These are phyloP conservation scores for Hyposmocoma kahamanoa DNA, from an alignment of 1,140 invertebrate genomes.

Conservation along the genomic window DNA sequence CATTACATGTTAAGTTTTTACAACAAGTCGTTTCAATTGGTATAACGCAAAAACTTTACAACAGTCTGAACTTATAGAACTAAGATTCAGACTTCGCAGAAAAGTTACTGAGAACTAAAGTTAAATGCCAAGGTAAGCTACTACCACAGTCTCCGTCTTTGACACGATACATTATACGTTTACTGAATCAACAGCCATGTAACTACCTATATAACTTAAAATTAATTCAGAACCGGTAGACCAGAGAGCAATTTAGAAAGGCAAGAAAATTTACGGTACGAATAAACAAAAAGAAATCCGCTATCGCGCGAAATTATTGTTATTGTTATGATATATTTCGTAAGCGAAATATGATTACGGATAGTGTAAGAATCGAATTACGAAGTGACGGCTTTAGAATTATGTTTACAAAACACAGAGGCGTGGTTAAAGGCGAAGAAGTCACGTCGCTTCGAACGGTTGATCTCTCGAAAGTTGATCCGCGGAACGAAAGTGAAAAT, in stretches of 20 bases:
- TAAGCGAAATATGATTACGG: not conserved
- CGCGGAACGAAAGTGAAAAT: slow-evolving; percentile 55
- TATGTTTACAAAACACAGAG: slow-evolving; percentile 35
- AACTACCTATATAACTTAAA: slow-evolving; percentile 1
- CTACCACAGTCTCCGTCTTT: slow-evolving; percentile 46
- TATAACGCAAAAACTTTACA: too few relatives aligned
- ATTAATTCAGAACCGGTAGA: not conserved
- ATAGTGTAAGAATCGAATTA: not conserved
- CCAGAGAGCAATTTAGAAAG: slow-evolving; percentile 2
- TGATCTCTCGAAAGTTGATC: slow-evolving; percentile 38
- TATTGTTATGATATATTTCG: not conserved
- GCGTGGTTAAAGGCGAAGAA: slow-evolving; percentile 24
- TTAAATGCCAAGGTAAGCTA: slow-evolving; percentile 63
- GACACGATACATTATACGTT: slow-evolving; percentile 27
- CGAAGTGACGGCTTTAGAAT: not conserved
- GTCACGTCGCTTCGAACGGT: slow-evolving; percentile 15
- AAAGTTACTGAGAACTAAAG: too few relatives aligned
- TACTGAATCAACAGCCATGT: too few relatives aligned
- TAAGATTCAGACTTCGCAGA: too few relatives aligned
- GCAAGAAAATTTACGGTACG: not conserved
- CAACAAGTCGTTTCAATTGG: too few relatives aligned
- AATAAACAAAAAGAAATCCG: not conserved
- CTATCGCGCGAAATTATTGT: too few relatives aligned
- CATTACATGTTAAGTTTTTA: too few relatives aligned
- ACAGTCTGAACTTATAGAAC: too few relatives aligned